These are phyloP conservation scores for Abramis brama DNA, from an alignment of 2,113 vertebrate genomes.

Conservation along the genomic window DNA sequence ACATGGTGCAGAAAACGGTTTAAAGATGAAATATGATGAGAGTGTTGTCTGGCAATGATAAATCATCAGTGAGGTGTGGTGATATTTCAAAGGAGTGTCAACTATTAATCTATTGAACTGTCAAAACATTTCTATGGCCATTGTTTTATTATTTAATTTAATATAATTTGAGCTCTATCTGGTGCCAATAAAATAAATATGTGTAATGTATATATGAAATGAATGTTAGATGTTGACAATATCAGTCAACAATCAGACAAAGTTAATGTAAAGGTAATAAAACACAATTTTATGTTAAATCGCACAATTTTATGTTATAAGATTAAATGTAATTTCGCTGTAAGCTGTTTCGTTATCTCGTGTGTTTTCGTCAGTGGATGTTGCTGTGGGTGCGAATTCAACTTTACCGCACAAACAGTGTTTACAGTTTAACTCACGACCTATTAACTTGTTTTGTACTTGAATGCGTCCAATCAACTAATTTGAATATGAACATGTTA, in stretches of 20 bases:
- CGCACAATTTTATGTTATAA: background rate
- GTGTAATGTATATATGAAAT: background rate
- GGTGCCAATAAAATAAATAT: background rate
- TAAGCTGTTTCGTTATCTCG: background rate
- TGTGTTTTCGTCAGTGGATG: background rate
- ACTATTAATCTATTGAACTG: background rate
- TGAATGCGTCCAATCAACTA: background rate
- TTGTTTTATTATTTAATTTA: background rate
- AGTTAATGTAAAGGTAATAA: background rate
- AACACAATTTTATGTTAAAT: background rate
- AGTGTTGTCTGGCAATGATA: background rate
- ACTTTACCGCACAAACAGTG: background rate
- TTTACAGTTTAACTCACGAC: background rate
- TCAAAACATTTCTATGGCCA: background rate
- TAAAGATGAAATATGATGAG: background rate
- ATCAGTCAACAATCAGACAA: background rate
- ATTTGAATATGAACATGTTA: background rate
- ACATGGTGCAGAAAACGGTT: background rate
- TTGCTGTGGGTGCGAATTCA: too few species aligned
- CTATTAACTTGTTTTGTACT: background rate
- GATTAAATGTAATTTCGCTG: background rate
- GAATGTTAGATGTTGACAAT: background rate
- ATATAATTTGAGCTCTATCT: background rate
- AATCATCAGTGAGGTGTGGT: slow-evolving; percentile 1
- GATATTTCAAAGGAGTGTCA: background rate